These are phyloP conservation scores for Agelas oroides DNA, from an alignment of 37 sponge, comb jelly and placozoan species.

Conservation along the genomic window DNA sequence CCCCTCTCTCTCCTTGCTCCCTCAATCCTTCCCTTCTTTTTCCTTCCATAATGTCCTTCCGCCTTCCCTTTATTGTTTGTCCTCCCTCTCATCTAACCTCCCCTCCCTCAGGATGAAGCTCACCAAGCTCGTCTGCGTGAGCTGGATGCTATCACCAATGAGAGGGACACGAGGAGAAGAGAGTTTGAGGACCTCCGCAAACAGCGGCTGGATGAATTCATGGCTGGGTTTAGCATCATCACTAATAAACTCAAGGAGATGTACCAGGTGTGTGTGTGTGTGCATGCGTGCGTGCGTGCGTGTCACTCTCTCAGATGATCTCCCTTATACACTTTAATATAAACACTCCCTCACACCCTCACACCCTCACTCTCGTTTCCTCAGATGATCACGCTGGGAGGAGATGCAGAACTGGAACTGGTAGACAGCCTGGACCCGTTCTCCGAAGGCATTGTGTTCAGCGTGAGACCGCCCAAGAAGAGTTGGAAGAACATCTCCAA, in stretches of 20 bases:
- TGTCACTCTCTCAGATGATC: neutral
- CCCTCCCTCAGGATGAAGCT: conserved; percentile 81
- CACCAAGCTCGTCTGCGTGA: conserved; percentile 81
- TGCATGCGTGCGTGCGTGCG: no score
- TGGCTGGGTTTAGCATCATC: conserved; percentile 94
- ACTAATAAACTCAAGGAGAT: conserved; percentile 98
- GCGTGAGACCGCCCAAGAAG: conserved; percentile 98
- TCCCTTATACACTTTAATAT: no score
- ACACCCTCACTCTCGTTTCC: no score
- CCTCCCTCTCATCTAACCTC: neutral
- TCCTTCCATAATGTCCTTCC: neutral
- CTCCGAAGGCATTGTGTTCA: conserved; percentile 98
- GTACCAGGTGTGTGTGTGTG: conserved; percentile 99
- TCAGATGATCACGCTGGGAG: conserved; percentile 99
- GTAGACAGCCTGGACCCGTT: conserved; percentile 99
- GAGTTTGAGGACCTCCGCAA: conserved; percentile 89
- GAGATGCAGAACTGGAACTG: conserved; percentile 98
- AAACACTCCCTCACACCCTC: no score
- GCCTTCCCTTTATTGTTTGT: neutral
- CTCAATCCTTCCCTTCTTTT: neutral
- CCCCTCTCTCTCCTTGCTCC: no score
- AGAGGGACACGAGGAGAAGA: conserved; percentile 79
- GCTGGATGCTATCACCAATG: conserved; percentile 81
- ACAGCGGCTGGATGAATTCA: conserved; percentile 91
- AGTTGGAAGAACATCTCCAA: conserved; percentile 99